Evolutionary conservation across 2,797 vertebrate species (phyloP), one percentile per base, ranked within the genome.

Genomic region (Apodemus agrarius): DNA sequence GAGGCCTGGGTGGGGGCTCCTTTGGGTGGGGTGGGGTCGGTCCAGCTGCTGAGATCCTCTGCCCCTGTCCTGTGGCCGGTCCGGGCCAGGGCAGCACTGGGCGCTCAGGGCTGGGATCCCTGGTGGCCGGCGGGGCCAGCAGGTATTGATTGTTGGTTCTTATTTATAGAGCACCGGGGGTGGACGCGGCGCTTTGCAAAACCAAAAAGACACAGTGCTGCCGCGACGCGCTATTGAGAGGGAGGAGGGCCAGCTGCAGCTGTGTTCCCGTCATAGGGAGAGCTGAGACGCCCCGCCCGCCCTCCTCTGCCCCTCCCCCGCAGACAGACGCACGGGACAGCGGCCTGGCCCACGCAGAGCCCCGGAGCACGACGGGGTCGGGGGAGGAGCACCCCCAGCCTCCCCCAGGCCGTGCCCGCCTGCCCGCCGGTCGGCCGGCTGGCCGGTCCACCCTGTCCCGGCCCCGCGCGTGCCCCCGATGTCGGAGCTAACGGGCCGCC

Each of bases 91-190:
- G 97, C 72, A 88, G 97, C 97, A 82, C 95, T 94, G 97, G 97
- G 97, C 92, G 24, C 96, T 94, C 97, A 91, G 97, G 98, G 97
- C 97, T 81, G 96, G 97, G 97, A 96, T 96, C 97, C 97, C 97
- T 90, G 96, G 96, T 87, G 82, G 96, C 97, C 79, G 61, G 94
- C 88, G 89, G 97, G 97, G 97, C 97, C 97, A 54, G 98, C 98
- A 96, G 98, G 98, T 98, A 98, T 98, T 98, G 98, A 98, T 94
- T 98, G 95, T 98, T 97, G 98, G 97, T 98, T 98, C 98, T 98
- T 98, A 98, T 98, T 98, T 98, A 98, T 98, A 98, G 98, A 98
- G 98, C 97, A 98, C 98, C 98, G 98, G 98, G 98, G 98, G 98
- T 98, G 98, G 98, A 98, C 98, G 98, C 98, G 98, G 97, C 98